Base-by-base conservation (phyloP, 2,888 invertebrate genomes). In the Conus canariensis region DNA sequence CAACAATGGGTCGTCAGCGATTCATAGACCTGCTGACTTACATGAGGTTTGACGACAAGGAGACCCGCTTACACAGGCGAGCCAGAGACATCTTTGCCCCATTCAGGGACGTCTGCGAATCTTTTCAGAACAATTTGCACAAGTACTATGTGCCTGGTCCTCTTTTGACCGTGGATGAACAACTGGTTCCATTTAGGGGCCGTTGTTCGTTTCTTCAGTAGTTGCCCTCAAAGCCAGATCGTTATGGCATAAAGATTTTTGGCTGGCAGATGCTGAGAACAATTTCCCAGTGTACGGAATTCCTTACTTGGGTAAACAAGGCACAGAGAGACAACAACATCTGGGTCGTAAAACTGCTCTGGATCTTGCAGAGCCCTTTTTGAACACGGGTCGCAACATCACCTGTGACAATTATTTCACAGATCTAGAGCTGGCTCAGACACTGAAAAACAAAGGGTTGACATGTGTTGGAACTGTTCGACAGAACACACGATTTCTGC, bases 381-480 rank as follows among this genome's bases (percentile, higher is more conserved):
- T 87, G 80, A 77, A 77, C 14, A 64, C 19, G 45, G 88, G 85
- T 4, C 30, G 82, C 2, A 90, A 86, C 83, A 58, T 90, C 14
- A 85, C 90, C 4, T 30, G 45, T n/a, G 90, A 90, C 88, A 90
- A 90, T 58, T 90, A 56, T 67, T 90, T 90, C 60, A 82, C 82
- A 56, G 82, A 82, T 25, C 70, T 70, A 7, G 70, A 14, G 14
- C 56, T 87, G 8, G 58, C 70, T 67, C 45, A 74, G 16, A 56
- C 56, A 4, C 80, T 74, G 22, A 25, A 85, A 19, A 19, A n/a
- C 10, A 85, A 85, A 25, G 59, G 74, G 14, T 10, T 89, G 22
- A 85, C 89, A 14, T 59, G 83, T 25, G 85, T 89, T 30, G 89
- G 89, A 45, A 89, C 89, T 9, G 89, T 89, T 2, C 8, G 80